Conservation (phyloP, 1,140 invertebrate species). For the Gryllus bimaculatus region DNA sequence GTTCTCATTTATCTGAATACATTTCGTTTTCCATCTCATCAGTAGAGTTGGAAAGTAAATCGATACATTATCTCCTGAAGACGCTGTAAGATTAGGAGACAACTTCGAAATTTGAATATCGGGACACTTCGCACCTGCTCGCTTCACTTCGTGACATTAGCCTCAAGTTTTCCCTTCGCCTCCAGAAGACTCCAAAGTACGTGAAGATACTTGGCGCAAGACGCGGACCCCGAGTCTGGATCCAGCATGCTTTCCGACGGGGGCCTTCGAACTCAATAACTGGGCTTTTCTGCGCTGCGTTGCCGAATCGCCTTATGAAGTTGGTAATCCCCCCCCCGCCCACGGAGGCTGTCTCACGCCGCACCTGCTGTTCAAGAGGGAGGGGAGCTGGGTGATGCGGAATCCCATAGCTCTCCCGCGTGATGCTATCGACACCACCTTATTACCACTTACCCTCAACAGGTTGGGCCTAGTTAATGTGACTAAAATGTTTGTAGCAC, state of each 20-base stretch:
- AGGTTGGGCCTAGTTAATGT: neutral
- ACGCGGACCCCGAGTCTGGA: neutral
- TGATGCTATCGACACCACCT: neutral
- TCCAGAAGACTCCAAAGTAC: neutral
- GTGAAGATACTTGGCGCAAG: neutral
- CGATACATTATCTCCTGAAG: no score
- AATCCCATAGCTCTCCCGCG: neutral
- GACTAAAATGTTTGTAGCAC: neutral
- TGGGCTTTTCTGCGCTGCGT: neutral
- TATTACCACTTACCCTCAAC: neutral
- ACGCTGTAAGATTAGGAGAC: neutral
- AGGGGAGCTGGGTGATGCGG: neutral
- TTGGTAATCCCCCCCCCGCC: neutral
- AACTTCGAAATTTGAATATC: neutral
- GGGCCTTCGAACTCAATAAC: neutral
- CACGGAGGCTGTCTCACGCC: neutral
- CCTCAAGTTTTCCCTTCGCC: neutral
- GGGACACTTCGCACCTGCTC: neutral
- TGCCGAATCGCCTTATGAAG: neutral
- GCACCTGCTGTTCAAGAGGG: neutral
- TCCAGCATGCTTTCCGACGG: neutral
- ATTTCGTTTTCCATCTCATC: no score
- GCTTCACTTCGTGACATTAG: neutral
- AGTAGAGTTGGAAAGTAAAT: no score
- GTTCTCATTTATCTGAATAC: no score